Base-by-base conservation (phyloP, 2,888 invertebrate genomes). In the Laspeyria flexula region DNA sequence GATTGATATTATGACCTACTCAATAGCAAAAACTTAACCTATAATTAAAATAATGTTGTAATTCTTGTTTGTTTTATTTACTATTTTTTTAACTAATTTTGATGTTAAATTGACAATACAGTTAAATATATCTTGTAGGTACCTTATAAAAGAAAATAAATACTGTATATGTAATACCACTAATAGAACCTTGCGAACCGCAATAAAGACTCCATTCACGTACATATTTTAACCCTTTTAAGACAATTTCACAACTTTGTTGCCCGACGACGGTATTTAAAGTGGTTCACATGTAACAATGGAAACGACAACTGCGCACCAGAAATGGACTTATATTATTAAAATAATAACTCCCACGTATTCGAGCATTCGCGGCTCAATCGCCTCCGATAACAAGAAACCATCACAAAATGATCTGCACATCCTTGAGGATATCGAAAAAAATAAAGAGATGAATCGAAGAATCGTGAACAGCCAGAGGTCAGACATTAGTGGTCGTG, bases 321-420 rank as follows among this genome's bases (percentile, higher is more conserved):
- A 71, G 66, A 75, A 74, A 74, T 47, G 61, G 66, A 69, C 61
- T 71, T 73, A 77, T 69, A 71, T 79, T 81, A 81, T 79, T 80
- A 79, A 82, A 82, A 81, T 83, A 80, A 85, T 83, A 81, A 78
- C 84, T 75, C 86, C 85, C 79, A 87, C 85, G 77, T 79, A 73
- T 65, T 77, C 60, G 65, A 75, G 74, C 70, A 82, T 85, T 85
- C 65, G 81, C 84, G 59, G 76, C 75, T 80, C 79, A 81, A 85
- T 83, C 78, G 81, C 73, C 65, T 74, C 69, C 73, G 72, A 74
- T 78, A 72, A 67, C 59, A 57, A 62, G 53, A 71, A 60, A 68
- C 84, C 77, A 79, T 48, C 62, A 29, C 44, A 57, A 60, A 33
- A 45, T 60, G 77, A 71, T 25, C 75, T 64, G 25, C 55, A 48